phyloP scores from a whole-genome alignment of 2,113 vertebrate genomes.

The Promerops cafer region DNA sequence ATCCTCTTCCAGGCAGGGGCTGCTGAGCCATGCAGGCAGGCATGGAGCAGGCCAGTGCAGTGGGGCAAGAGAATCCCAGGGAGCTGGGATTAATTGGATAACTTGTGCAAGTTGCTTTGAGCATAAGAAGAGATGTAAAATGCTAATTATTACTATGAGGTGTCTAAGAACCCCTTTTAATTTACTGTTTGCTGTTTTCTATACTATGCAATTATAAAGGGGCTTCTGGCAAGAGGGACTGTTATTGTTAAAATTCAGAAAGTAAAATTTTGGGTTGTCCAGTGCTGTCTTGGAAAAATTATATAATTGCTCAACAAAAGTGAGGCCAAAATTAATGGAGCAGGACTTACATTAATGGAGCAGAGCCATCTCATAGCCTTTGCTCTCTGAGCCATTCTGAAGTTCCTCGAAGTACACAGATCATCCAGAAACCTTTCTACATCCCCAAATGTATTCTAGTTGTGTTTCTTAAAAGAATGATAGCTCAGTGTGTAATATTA shows the following conservation, averaged over 20 bases:
- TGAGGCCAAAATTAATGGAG: not conserved
- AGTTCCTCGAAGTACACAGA: not conserved
- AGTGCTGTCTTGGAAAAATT: not conserved
- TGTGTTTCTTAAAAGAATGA: not conserved
- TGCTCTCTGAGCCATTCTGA: not conserved
- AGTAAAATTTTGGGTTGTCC: not conserved
- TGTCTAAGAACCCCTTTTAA: not conserved
- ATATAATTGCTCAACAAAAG: not conserved
- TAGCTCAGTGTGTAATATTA: not conserved
- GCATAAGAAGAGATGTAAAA: not conserved
- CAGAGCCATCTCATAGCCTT: not conserved
- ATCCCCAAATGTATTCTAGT: not conserved
- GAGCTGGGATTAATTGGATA: not conserved
- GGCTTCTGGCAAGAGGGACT: not conserved
- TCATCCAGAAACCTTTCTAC: not conserved
- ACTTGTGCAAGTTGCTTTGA: not conserved
- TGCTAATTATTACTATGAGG: not conserved
- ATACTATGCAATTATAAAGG: not conserved
- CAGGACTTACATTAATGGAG: not conserved
- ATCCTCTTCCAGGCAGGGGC: not conserved
- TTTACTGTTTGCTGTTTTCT: not conserved
- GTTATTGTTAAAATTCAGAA: not conserved
- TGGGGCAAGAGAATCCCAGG: not conserved
- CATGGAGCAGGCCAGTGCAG: rapidly evolving
- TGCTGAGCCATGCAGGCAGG: rapidly evolving